Percentiles rank a stretch among this genome's conserved stretches.
Conservation (phyloP, 1,140 invertebrate species). For the Lepidurus packardi region DNA sequence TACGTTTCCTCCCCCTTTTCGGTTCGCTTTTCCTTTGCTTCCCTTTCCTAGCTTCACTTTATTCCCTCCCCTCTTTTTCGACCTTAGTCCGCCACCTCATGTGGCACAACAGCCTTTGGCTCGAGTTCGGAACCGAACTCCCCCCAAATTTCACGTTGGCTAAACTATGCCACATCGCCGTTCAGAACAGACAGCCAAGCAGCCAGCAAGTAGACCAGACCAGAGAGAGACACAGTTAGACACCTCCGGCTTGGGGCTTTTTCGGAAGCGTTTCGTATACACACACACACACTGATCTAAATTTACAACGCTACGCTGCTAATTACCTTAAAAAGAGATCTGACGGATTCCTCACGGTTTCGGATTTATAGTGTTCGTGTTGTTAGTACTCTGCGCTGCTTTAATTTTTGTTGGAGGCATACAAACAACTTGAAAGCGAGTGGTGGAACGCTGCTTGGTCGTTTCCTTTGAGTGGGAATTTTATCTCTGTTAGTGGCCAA, state of each 20-base stretch:
- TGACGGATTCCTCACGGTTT: too few relatives aligned
- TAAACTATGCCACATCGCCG: conserved; percentile 4
- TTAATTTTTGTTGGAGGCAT: too few relatives aligned
- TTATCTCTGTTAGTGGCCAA: too few relatives aligned
- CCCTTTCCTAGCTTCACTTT: background rate
- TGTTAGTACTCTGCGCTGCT: too few relatives aligned
- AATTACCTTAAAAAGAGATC: too few relatives aligned
- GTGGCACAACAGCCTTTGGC: background rate
- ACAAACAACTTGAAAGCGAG: too few relatives aligned
- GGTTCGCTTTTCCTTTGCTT: background rate
- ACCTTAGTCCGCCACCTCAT: background rate
- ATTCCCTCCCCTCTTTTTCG: background rate
- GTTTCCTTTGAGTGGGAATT: too few relatives aligned
- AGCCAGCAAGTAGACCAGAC: conserved; percentile 16
- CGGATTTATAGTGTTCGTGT: too few relatives aligned
- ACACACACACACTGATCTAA: too few relatives aligned
- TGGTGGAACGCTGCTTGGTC: too few relatives aligned
- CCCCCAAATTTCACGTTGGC: conserved; percentile 7
- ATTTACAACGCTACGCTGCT: too few relatives aligned
- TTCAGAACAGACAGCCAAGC: conserved; percentile 12
- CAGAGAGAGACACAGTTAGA: background rate
- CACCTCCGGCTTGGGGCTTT: background rate
- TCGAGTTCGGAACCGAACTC: background rate
- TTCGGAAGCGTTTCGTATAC: background rate
- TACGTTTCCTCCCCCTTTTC: background rate